Evolutionary conservation across 2,888 invertebrate species (phyloP), one percentile per base, ranked within the genome.

Genomic region (Hipparchia sbordonii): DNA sequence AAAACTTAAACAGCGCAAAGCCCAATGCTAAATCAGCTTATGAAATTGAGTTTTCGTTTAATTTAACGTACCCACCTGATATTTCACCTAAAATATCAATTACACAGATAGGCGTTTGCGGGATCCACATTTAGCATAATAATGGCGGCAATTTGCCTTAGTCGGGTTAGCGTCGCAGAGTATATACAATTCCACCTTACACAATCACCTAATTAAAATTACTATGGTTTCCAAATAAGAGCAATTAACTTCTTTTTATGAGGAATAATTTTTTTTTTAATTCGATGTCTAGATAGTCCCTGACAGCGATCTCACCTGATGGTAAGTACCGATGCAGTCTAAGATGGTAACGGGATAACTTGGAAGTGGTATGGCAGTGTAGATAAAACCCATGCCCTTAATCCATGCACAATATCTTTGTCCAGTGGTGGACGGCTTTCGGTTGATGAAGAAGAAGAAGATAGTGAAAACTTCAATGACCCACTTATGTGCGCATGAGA

Each of bases 111-210:
- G 67, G 39, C 60, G 66, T n/a, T 59, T 63, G 65, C 46, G 56
- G 54, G 68, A 68, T 70, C 62, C 66, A 56, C 9, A 66, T 71
- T 75, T 72, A 73, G 59, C n/a, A 70, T 67, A 63, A 60, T 67
- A 67, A 67, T 46, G 67, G 65, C 33, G 12, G 10, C 12, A 52
- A 39, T 66, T 54, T 54, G 10, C 39, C 39, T 45, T n/a, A 54
- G n/a, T 51, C 7, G 23, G 62, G 48, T 23, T 57, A 57, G 57
- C 57, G 48, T 48, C 62, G 8, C n/a, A 62, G 46, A 13, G 12
- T 23, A 63, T 33, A 33, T 33, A 7, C 48, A 33, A 23, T 52
- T 52, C 12, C 33, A 52, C 12, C 7, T 52, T 65, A 52, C 12
- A 23, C 9, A 51, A 63, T 51, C 63, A 23, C 48, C 13, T 10